phyloP scores from a whole-genome alignment of 92 coral and sea anemone species.

The Epizoanthus illoricatus region DNA sequence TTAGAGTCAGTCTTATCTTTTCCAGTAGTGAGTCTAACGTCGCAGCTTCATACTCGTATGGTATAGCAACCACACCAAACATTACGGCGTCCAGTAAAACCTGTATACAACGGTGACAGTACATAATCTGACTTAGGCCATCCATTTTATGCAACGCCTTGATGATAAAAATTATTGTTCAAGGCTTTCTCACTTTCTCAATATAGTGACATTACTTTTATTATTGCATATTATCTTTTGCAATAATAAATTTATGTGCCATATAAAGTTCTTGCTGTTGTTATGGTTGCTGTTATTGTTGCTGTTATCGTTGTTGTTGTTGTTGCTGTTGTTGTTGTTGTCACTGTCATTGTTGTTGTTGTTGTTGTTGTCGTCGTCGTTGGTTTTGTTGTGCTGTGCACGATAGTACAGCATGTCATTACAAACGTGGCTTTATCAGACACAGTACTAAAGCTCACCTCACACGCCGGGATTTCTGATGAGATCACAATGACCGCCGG shows the following conservation, averaged over 20 bases:
- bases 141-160: too few relatives aligned
- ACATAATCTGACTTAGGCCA: too few relatives aligned
- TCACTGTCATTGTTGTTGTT: too few relatives aligned
- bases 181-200: neutral
- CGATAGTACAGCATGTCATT: neutral
- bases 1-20: conserved; percentile 61
- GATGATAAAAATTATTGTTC: too few relatives aligned
- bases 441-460: conserved; percentile 56
- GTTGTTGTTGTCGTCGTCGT: too few relatives aligned
- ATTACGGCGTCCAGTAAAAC: conserved; percentile 70
- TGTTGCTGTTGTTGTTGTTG: too few relatives aligned
- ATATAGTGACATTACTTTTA: too few relatives aligned
- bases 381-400: neutral
- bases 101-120: conserved; percentile 28
- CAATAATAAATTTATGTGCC: too few relatives aligned
- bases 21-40: conserved; percentile 78
- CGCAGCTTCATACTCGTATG: conserved; percentile 77
- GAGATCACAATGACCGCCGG: conserved; percentile 85
- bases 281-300: too few relatives aligned
- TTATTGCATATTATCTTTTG: too few relatives aligned
- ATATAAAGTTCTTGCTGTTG: too few relatives aligned
- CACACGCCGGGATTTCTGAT: conserved; percentile 87
- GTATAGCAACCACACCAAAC: conserved; percentile 69
- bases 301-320: too few relatives aligned
- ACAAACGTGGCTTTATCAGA: neutral